A percentile compares a stretch with the other conserved stretches of the same genome.
phyloP scores from a whole-genome alignment of 2,113 vertebrate genomes.

The Aptenodytes forsteri region DNA sequence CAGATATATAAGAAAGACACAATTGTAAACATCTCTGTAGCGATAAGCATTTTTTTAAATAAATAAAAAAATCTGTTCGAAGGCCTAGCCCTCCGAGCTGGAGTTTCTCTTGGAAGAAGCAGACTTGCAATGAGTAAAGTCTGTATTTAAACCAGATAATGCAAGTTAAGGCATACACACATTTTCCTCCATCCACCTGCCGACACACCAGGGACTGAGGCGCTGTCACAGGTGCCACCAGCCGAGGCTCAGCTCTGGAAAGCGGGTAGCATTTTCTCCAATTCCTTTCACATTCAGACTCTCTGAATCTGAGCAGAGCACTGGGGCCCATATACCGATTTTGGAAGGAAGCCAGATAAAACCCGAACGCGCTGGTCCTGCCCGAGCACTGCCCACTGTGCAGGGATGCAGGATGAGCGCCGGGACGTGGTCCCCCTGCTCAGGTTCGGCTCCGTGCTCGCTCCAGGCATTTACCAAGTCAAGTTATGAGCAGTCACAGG shows the following conservation, averaged over 20 bases:
- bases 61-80: background rate
- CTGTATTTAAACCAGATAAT: background rate
- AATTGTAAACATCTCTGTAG: background rate
- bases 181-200: background rate
- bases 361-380: accelerated
- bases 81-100: background rate
- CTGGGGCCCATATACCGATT: accelerated
- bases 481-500: background rate
- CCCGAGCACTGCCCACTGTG: accelerated
- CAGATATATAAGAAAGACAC: background rate
- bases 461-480: background rate
- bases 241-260: background rate
- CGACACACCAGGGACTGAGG: background rate
- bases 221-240: background rate
- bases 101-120: background rate
- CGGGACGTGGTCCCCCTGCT: accelerated
- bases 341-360: background rate
- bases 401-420: background rate
- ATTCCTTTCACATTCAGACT: accelerated
- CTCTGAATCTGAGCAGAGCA: background rate
- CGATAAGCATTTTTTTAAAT: background rate
- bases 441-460: background rate
- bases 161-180: accelerated
- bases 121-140: background rate
- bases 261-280: background rate